Base-by-base conservation (phyloP, 53 echinoderm and acorn worm genomes). In the Holothuria leucospilota region DNA sequence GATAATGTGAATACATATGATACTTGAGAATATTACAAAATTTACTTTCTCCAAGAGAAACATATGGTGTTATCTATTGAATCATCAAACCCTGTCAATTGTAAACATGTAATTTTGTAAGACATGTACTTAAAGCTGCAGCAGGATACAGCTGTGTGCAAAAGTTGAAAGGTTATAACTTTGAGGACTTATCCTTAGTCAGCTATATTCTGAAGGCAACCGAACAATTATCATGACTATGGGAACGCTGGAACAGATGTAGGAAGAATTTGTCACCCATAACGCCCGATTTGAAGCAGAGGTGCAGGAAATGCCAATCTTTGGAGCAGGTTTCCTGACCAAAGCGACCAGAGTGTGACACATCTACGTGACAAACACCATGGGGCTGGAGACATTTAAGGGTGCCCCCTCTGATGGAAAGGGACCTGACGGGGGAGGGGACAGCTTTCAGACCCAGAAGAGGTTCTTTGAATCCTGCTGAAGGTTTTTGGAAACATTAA, bases 401-500 rank as follows among this genome's bases (percentile, higher is more conserved):
- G 88, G 82, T 0, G 78, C 2, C 12, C 59, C 82, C 0, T 62
- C 26, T 21, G 81, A 63, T 14, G 39, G 39, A 5, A 29, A 60
- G 5, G 90, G 90, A 23, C 87, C 87, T 16, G 40, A 63, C 0
- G 61, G 11, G 92, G 90, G 12, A 63, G 88, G 51, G 94, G 92
- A 12, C 84, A 78, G 6, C 25, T 20, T 0, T 46, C 46, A 7
- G 68, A 75, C n/a, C 85, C 82, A 0, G 88, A 81, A 13, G 39
- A 90, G 25, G 90, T 94, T 18, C 73, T 85, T 41, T 11, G 8
- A 13, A 51, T 92, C 1, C 82, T 92, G 2, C 59, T 46, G 1
- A 87, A 74, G 6, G 90, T 92, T 1, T 92, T 92, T 46, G 90
- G 92, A 0, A 90, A 92, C 66, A n/a, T n/a, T n/a, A 87, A 90